A percentile compares a stretch with the other conserved stretches of the same genome.
phyloP scores from a whole-genome alignment of 2,888 invertebrate species.

The Stenodera caucasica region DNA sequence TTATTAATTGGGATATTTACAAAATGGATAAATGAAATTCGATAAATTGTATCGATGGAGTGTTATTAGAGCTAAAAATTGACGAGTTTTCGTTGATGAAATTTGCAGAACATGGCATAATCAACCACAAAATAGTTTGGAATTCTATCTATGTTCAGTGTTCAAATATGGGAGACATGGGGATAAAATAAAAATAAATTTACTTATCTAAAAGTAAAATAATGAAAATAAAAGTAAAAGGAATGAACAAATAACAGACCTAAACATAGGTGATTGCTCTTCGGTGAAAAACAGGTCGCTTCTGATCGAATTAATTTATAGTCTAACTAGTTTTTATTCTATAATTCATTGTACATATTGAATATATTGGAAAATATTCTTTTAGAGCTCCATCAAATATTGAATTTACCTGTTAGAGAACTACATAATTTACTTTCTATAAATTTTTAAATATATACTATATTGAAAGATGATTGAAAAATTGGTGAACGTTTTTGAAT shows the following conservation, averaged over 20 bases:
- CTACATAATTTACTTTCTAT: too few species aligned
- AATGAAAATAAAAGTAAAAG: not conserved
- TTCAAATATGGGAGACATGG: not conserved
- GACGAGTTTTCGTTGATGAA: constrained; percentile 21
- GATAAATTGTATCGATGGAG: too few species aligned
- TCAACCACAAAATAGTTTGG: constrained; percentile 19
- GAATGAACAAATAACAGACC: not conserved
- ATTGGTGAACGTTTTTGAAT: not conserved
- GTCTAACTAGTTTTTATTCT: not conserved
- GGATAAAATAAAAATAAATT: not conserved
- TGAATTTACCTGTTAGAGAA: too few species aligned
- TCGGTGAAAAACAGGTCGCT: constrained; percentile 18
- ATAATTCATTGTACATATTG: not conserved
- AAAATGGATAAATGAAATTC: too few species aligned
- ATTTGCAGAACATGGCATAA: constrained; percentile 18
- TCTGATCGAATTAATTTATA: constrained; percentile 18
- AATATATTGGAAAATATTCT: not conserved
- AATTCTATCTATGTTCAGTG: constrained; percentile 22
- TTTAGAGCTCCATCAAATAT: too few species aligned
- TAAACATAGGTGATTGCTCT: constrained; percentile 8
- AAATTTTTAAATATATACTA: not conserved
- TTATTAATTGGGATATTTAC: too few species aligned
- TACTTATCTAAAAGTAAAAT: constrained; percentile 7
- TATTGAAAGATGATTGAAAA: too few species aligned
- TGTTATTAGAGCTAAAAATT: not conserved